Base-by-base conservation (phyloP, 1,140 invertebrate genomes). In the Eueides isabella region DNA sequence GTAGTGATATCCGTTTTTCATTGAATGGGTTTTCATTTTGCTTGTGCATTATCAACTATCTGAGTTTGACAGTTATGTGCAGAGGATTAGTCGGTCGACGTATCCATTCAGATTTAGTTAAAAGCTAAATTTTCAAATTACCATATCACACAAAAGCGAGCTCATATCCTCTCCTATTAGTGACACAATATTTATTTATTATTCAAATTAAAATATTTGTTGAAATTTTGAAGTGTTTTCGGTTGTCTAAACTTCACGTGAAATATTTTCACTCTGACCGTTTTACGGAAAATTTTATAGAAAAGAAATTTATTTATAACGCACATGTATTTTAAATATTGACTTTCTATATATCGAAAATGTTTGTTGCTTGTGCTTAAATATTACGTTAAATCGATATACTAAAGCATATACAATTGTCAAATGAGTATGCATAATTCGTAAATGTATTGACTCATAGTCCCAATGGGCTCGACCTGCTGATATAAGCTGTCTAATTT, bases 361-460 rank as follows among this genome's bases (percentile, higher is more conserved):
- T 63, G 33, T 72, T 73, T 71, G 80, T 75, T 84, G 81, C 78
- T 85, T 81, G 48, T 82, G 78, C 75, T 61, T 81, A 68, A 72
- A 68, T 84, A 77, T 61, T 82, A 67, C 80, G 80, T 87, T 85
- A 72, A 88, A 88, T 89, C 86, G 80, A 88, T 88, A 85, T 78
- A 81, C 77, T 75, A 67, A 83, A 63, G 30, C 55, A 78, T 80
- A 81, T 80, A 83, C 82, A 86, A 78, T 87, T 79, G 81, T 83
- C 80, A 84, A 87, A 87, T 91, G 86, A 89, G 80, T 86, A 81
- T 85, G 84, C 87, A 85, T 86, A 85, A 80, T 86, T 82, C 75
- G 80, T 83, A 76, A 83, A 79, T 77, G 55, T 74, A 77, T 77
- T 85, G 79, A 83, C 72, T 75, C 69, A 74, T 68, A 75, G 70